Evolutionary conservation across 92 coral and sea anemone species (phyloP).

Genomic region (Phenganax marumi): DNA sequence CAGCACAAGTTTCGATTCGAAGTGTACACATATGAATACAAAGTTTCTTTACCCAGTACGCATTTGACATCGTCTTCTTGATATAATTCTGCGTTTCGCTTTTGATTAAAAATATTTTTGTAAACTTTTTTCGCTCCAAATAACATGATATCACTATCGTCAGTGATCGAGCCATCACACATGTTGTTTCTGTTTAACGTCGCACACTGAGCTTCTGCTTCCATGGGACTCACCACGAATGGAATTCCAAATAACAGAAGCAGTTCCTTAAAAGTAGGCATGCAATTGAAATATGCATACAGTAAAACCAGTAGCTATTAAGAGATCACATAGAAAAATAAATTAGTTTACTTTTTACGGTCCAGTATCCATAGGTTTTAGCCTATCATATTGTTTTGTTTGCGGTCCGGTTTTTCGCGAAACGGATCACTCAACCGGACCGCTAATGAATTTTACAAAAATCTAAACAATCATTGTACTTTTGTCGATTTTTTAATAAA

Average conservation of each 20-base stretch:
- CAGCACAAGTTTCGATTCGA: background rate
- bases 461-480: no score
- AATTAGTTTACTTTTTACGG: no score
- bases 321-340: background rate
- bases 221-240: conserved; percentile 92
- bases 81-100: conserved; percentile 76
- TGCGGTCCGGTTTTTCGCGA: no score
- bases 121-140: conserved; percentile 87
- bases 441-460: no score
- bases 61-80: conserved; percentile 67
- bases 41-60: conserved; percentile 64
- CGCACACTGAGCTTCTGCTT: conserved; percentile 98
- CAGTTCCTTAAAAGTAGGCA: conserved; percentile 67
- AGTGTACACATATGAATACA: background rate
- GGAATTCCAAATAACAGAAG: conserved; percentile 91
- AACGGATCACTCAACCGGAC: no score
- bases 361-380: no score
- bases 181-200: conserved; percentile 61
- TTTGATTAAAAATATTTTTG: conserved; percentile 87
- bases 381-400: no score
- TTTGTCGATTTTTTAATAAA: no score
- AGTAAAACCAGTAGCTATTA: background rate
- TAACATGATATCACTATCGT: conserved; percentile 90
- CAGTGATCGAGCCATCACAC: conserved; percentile 90
- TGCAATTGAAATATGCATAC: background rate